Conservation (phyloP, 2,797 vertebrate species). For the Sebastes trivittatus region DNA sequence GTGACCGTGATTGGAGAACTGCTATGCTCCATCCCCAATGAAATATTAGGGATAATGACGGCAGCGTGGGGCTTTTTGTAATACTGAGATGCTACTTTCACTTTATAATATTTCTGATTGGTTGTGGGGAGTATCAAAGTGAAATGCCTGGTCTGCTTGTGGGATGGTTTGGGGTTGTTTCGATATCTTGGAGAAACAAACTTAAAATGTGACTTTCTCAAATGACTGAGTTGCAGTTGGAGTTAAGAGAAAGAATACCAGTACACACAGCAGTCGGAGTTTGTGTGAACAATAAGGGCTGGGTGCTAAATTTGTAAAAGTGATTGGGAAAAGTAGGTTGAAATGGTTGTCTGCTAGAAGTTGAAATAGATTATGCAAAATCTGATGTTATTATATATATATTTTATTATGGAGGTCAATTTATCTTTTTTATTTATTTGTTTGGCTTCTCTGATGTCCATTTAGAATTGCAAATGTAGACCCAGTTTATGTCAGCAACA, state of each 20-base stretch:
- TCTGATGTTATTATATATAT: background rate
- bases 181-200: background rate
- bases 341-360: background rate
- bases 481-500: background rate
- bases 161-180: background rate
- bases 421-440: background rate
- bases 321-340: background rate
- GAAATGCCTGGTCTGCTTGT: background rate
- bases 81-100: background rate
- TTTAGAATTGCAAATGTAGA: constrained; percentile 2
- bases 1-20: constrained; percentile 19
- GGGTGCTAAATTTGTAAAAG: background rate
- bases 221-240: background rate
- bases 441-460: background rate
- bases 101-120: constrained; percentile 2
- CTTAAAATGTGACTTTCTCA: background rate
- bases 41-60: constrained; percentile 4
- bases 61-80: background rate
- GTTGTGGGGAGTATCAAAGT: background rate
- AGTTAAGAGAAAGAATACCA: background rate
- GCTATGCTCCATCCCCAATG: background rate
- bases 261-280: background rate
- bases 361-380: background rate
- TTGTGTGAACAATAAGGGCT: background rate
- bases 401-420: background rate